phyloP scores from a whole-genome alignment of 35 echinoderm and acorn worm genomes.

The Acanthaster planci region DNA sequence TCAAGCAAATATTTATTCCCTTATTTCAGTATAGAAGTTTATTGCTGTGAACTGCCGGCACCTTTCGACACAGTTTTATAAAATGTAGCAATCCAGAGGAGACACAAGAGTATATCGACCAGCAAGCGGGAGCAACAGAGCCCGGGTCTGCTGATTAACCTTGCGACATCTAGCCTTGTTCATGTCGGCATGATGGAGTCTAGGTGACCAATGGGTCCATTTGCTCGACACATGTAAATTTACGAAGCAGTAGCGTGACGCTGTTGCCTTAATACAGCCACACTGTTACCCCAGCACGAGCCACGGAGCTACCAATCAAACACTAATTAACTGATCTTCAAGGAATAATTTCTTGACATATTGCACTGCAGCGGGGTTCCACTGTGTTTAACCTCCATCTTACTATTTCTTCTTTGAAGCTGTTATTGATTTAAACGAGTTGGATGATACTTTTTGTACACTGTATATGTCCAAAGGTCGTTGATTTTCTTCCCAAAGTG shows the following conservation, averaged over 20 bases:
- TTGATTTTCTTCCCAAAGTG: no score
- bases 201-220: not conserved
- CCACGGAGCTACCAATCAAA: constrained; percentile 1
- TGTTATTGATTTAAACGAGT: no score
- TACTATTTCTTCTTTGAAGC: no score
- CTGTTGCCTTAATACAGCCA: constrained; percentile 6
- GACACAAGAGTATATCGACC: not conserved
- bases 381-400: not conserved
- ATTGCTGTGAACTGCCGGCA: no score
- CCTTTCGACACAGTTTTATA: not conserved
- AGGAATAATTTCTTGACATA: not conserved
- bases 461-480: no score
- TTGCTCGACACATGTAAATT: constrained; percentile 11
- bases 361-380: constrained; percentile 12
- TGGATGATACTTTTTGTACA: no score
- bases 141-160: constrained; percentile 2
- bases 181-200: constrained; percentile 5
- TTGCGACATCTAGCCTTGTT: constrained; percentile 20
- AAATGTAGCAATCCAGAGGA: not conserved
- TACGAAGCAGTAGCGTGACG: not conserved
- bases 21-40: no score
- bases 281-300: constrained; percentile 2
- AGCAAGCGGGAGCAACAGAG: constrained; percentile 1
- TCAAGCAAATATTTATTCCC: no score
- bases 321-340: not conserved